Evolutionary conservation across 2,113 vertebrate species (phyloP).

Genomic region (Syngnathus typhle): DNA sequence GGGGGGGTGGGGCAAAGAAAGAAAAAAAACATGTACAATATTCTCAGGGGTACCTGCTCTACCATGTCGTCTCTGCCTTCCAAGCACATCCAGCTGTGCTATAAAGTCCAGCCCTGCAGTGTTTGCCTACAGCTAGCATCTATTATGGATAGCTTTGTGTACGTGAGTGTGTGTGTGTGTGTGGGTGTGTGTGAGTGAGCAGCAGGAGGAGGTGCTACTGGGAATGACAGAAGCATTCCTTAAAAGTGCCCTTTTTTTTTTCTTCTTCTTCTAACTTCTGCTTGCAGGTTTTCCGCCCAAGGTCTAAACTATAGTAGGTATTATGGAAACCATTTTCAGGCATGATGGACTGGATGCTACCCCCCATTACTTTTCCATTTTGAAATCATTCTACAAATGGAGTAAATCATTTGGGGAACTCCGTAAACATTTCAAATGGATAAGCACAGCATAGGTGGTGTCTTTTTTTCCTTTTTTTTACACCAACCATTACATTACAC

Average conservation of each 20-base stretch:
- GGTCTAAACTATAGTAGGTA: not conserved
- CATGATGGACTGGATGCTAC: not conserved
- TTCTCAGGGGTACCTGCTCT: constrained; percentile 77
- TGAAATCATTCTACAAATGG: not conserved
- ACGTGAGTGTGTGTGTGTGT: constrained; percentile 24
- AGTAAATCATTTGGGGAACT: not conserved
- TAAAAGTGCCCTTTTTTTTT: constrained; percentile 44
- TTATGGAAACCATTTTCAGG: not conserved
- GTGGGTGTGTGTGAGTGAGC: constrained; percentile 39
- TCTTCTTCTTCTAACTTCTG: not conserved
- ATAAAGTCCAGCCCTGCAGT: constrained; percentile 73
- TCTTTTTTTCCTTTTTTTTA: not conserved
- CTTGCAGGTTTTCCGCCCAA: not conserved
- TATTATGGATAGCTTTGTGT: constrained; percentile 58
- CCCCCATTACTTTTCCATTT: not conserved
- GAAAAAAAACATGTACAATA: constrained; percentile 17
- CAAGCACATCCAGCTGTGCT: constrained; percentile 80
- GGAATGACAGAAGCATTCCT: constrained; percentile 68
- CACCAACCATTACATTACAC: not conserved
- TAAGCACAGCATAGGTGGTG: constrained; percentile 1
- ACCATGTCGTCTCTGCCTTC: constrained; percentile 79
- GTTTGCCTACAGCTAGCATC: constrained; percentile 78
- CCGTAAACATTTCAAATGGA: not conserved
- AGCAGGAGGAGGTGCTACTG: constrained; percentile 55
- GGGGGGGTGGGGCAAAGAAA: not conserved